A percentile compares a stretch with the other conserved stretches of the same genome.
phyloP scores from a whole-genome alignment of 2,888 invertebrate species.

The Elegia similella region DNA sequence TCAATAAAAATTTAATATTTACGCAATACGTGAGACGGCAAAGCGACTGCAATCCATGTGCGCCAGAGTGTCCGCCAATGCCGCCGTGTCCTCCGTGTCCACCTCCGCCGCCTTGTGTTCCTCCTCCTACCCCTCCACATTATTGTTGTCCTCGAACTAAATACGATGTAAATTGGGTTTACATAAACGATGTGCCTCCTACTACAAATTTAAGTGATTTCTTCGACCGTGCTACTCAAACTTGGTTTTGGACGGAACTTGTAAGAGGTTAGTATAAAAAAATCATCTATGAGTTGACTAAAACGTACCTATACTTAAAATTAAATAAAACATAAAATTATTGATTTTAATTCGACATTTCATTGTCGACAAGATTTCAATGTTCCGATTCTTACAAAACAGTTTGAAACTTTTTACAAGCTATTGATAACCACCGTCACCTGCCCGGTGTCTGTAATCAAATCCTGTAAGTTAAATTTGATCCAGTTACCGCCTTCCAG shows the following conservation, averaged over 20 bases:
- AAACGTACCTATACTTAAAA: too few species aligned
- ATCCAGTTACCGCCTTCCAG: too few species aligned
- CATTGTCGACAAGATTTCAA: too few species aligned
- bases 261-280: constrained; percentile 81
- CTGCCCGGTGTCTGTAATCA: too few species aligned
- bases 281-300: too few species aligned
- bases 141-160: constrained; percentile 53
- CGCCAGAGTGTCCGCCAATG: constrained; percentile 23
- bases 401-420: too few species aligned
- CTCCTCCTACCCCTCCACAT: constrained; percentile 41
- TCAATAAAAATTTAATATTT: background rate
- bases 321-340: too few species aligned
- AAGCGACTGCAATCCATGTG: constrained; percentile 18
- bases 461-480: too few species aligned
- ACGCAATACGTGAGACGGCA: background rate
- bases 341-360: too few species aligned
- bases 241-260: constrained; percentile 89
- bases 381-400: too few species aligned
- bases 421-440: too few species aligned
- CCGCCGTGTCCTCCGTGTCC: constrained; percentile 26
- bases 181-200: constrained; percentile 83
- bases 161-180: constrained; percentile 65
- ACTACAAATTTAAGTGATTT: constrained; percentile 83
- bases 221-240: constrained; percentile 87
- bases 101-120: constrained; percentile 24